Percentiles rank a stretch among this genome's conserved stretches.
These are phyloP conservation scores for Camponotus fellah DNA, from an alignment of 2,888 invertebrate species.

Conservation along the genomic window DNA sequence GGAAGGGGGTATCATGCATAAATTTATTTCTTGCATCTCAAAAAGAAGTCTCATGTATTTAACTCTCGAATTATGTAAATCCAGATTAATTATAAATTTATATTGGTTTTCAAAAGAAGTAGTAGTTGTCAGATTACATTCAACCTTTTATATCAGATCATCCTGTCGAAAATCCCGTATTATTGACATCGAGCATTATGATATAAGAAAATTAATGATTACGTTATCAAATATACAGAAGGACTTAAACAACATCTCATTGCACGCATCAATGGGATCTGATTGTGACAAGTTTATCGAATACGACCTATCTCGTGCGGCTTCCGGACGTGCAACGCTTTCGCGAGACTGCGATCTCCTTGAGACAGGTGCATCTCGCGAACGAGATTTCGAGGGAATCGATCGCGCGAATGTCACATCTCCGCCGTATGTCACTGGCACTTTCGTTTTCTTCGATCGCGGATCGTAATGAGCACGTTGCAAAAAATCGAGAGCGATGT, in stretches of 20 bases:
- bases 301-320: constrained; percentile 14
- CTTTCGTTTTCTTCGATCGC: constrained; percentile 5
- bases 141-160: not conserved
- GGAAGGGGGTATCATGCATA: not conserved
- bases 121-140: not conserved
- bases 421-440: not conserved
- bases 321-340: not conserved
- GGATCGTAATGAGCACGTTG: constrained; percentile 55
- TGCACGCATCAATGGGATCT: constrained; percentile 17
- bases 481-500: constrained; percentile 51
- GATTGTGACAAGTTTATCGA: constrained; percentile 40
- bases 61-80: not conserved
- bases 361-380: constrained; percentile 62
- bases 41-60: not conserved
- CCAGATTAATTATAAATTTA: not conserved
- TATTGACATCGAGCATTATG: not conserved
- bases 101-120: not conserved
- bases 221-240: constrained; percentile 6
- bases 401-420: not conserved
- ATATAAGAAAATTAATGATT: not conserved
- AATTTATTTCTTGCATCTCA: no score
- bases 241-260: constrained; percentile 7
- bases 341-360: constrained; percentile 18
- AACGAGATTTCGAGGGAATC: constrained; percentile 22
- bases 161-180: not conserved